phyloP scores from a whole-genome alignment of 2,797 vertebrate genomes.

The Poeciliopsis infans region DNA sequence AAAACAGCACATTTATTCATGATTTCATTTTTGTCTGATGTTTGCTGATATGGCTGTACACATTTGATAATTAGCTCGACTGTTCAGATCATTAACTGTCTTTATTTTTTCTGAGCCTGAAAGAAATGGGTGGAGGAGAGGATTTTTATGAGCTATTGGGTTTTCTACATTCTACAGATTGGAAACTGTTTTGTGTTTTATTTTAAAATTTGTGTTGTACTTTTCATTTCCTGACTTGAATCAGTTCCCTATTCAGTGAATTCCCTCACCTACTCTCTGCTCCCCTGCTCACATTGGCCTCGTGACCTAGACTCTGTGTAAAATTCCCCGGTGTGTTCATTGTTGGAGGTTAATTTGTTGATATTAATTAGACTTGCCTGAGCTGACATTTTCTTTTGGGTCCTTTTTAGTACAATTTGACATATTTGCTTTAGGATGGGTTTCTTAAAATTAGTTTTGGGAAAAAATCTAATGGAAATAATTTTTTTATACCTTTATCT shows the following conservation, averaged over 20 bases:
- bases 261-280: not conserved
- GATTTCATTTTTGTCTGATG: too few species aligned
- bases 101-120: too few species aligned
- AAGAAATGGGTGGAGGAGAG: too few species aligned
- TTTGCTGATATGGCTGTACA: too few species aligned
- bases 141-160: too few species aligned
- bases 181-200: too few species aligned
- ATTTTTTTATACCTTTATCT: not conserved
- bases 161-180: not conserved
- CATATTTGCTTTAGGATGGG: not conserved
- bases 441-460: not conserved
- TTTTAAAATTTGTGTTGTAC: too few species aligned
- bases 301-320: not conserved
- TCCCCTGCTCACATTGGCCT: not conserved
- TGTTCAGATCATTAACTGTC: too few species aligned
- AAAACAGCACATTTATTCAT: too few species aligned
- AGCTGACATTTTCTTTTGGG: not conserved
- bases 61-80: too few species aligned
- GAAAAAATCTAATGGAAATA: too few species aligned
- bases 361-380: not conserved
- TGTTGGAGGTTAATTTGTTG: not conserved
- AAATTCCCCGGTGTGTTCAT: not conserved
- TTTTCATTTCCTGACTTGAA: not conserved
- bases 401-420: not conserved
- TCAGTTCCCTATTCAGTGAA: not conserved